Percentiles rank a stretch among this genome's conserved stretches.
Conservation (phyloP, 2,113 vertebrate genomes). For the Cranoglanis bouderius region DNA sequence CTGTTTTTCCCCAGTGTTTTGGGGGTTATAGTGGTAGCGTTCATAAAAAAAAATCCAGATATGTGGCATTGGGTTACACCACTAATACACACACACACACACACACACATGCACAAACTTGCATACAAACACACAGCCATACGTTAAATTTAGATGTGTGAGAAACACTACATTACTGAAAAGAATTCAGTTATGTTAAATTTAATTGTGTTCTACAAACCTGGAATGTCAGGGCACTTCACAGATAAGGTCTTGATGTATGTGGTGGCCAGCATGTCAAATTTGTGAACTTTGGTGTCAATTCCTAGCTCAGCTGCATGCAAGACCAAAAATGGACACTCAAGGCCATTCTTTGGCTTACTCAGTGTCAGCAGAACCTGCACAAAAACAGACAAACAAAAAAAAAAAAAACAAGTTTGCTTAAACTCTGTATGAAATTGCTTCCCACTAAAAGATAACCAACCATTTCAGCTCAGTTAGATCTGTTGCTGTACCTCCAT, state of each 20-base stretch:
- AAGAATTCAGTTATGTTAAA: background rate
- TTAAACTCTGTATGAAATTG: background rate
- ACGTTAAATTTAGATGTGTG: background rate
- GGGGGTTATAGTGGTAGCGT: background rate
- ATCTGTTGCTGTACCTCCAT: conserved; percentile 76
- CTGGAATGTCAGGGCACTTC: conserved; percentile 83
- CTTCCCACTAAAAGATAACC: background rate
- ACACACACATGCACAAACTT: background rate
- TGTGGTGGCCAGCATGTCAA: conserved; percentile 78
- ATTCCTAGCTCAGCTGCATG: conserved; percentile 82
- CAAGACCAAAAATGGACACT: conserved; percentile 79
- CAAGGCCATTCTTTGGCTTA: conserved; percentile 71
- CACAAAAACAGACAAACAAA: too few species aligned
- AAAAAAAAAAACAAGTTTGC: background rate
- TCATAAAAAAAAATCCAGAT: background rate
- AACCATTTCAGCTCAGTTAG: background rate
- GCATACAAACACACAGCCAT: background rate
- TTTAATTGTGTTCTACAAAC: conserved; percentile 58
- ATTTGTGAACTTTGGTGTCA: conserved; percentile 78
- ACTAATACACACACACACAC: background rate
- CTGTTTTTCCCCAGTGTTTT: background rate
- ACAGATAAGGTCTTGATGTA: conserved; percentile 85
- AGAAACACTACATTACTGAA: background rate
- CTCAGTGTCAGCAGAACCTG: conserved; percentile 84
- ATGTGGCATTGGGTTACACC: background rate